These are phyloP conservation scores for Octodon degus DNA, from an alignment of 2,113 vertebrate genomes.

Conservation along the genomic window DNA sequence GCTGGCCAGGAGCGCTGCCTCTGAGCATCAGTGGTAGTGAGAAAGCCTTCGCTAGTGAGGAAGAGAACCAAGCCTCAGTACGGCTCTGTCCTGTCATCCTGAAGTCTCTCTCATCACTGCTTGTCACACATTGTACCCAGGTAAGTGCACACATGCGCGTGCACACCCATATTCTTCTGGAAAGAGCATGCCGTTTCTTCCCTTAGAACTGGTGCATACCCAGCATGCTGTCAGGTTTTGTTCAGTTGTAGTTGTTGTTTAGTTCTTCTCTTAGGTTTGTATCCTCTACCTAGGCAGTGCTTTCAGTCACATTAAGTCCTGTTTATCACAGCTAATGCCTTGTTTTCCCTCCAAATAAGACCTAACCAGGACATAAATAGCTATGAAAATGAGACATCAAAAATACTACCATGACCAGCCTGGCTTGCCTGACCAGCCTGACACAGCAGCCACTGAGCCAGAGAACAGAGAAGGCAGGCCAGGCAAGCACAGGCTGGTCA, in stretches of 20 bases:
- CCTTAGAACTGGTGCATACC: not conserved
- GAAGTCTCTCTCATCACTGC: not conserved
- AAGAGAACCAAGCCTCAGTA: not conserved
- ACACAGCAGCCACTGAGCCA: not conserved
- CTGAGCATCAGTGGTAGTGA: not conserved
- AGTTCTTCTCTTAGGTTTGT: not conserved
- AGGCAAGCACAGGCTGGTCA: not conserved
- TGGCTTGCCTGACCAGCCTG: not conserved
- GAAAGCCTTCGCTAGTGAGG: not conserved
- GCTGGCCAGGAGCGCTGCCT: not conserved
- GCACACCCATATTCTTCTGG: not conserved
- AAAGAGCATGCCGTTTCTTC: not conserved
- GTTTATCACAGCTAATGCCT: not conserved
- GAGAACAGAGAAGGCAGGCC: not conserved
- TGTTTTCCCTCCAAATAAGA: not conserved
- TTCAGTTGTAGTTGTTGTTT: not conserved
- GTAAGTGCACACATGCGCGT: not conserved
- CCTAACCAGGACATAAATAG: not conserved
- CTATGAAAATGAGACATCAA: not conserved
- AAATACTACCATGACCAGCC: not conserved
- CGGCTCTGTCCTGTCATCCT: not conserved
- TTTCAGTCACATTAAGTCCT: not conserved
- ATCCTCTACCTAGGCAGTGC: not conserved
- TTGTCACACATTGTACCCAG: not conserved
- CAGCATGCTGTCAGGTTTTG: not conserved